phyloP scores from a whole-genome alignment of 2,113 vertebrate genomes.

The Misgurnus mizolepis region DNA sequence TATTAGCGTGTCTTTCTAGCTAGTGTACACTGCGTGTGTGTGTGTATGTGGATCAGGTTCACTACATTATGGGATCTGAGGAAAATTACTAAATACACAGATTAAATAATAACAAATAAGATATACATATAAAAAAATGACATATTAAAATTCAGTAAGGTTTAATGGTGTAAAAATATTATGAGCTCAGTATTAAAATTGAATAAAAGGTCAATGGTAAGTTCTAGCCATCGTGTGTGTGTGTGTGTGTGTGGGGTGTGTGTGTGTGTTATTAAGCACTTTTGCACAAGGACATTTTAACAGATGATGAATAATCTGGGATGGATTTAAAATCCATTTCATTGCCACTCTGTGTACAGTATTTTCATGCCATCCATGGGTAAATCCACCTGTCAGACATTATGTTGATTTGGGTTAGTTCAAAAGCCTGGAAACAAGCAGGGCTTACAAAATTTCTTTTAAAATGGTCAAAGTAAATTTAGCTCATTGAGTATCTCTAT shows the following conservation, averaged over 20 bases:
- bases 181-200: too few species aligned
- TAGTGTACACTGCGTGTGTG: conserved; percentile 17
- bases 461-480: too few species aligned
- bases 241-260: background rate
- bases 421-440: conserved; percentile 5
- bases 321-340: conserved; percentile 37
- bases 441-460: background rate
- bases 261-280: background rate
- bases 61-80: too few species aligned
- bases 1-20: background rate
- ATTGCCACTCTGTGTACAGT: conserved; percentile 14
- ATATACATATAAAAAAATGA: too few species aligned
- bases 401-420: conserved; percentile 11
- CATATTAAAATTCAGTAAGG: too few species aligned
- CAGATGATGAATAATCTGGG: conserved; percentile 35
- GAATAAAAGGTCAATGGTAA: too few species aligned
- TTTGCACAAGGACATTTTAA: background rate
- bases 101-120: too few species aligned
- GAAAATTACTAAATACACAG: too few species aligned
- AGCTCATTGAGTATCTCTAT: too few species aligned
- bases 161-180: too few species aligned
- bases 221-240: background rate
- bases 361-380: background rate
- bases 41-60: background rate
- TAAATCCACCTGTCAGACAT: conserved; percentile 1